Evolutionary conservation across 2,797 vertebrate genomes (phyloP), one percentile per base, ranked within the genome.

Genomic region (Hemibagrus guttatus): DNA sequence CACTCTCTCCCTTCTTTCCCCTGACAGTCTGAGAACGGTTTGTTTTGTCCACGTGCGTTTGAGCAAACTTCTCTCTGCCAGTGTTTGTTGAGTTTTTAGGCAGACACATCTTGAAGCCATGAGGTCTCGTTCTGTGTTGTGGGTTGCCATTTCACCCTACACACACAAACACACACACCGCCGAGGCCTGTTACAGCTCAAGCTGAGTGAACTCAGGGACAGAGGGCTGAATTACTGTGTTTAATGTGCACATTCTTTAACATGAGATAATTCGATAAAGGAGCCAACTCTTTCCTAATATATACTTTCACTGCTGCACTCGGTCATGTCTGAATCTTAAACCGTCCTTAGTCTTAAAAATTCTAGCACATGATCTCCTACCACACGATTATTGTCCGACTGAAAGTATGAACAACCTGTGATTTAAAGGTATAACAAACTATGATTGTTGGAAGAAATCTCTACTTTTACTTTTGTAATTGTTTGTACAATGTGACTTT

Each of bases 11-110:
- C 8, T 68, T 61, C 42, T 56, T 46, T 31, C 84, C 49, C n/a
- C 35, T 87, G 71, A 72, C 74, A 84, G 79, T 85, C 75, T 35
- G 54, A 88, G 74, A 86, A 69, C 16, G 84, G 93, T 94, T 94
- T 94, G 93, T 95, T 95, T 95, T 94, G 93, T 94, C 93, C 94
- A 94, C 92, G 92, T 90, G 90, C 92, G 92, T 91, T 91, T 92
- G 92, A 71, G 88, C 90, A 94, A 95, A 94, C 93, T 92, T 92
- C 89, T 59, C 88, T 56, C 90, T 82, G 91, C 90, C 90, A 90
- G 88, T 94, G 93, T 94, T 94, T 94, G 92, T 94, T 93, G 92
- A 93, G 92, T 89, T 94, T 93, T 93, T 92, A 89, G 85, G 89
- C 91, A 49, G 87, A 87, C 93, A 91, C 93, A 92, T 94, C 93